Percentiles rank a stretch among this genome's conserved stretches.
phyloP scores from a whole-genome alignment of 2,113 vertebrate species.

The Vicugna pacos region DNA sequence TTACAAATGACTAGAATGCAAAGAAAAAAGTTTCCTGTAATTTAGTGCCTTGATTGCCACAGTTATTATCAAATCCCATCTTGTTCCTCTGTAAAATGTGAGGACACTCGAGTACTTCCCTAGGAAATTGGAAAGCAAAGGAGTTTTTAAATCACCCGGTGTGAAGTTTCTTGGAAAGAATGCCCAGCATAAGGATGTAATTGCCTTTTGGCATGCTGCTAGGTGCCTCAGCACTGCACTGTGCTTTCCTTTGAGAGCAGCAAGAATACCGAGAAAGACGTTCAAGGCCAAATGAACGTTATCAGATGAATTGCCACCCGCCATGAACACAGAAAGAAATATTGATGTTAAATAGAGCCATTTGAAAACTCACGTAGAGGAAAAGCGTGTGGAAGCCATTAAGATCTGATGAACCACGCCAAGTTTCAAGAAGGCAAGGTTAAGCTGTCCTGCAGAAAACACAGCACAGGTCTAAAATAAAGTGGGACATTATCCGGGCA shows the following conservation, averaged over 20 bases:
- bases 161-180: slow-evolving; percentile 75
- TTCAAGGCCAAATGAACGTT: slow-evolving; percentile 75
- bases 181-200: slow-evolving; percentile 10
- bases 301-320: slow-evolving; percentile 75
- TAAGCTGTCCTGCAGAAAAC: not conserved
- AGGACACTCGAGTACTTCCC: slow-evolving; percentile 8
- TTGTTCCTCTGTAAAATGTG: slow-evolving; percentile 2
- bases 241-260: slow-evolving; percentile 38
- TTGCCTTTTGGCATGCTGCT: slow-evolving; percentile 59
- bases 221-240: not conserved
- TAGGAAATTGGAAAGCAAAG: slow-evolving; percentile 53
- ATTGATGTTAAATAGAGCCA: slow-evolving; percentile 53
- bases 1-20: slow-evolving; percentile 34
- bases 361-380: slow-evolving; percentile 56
- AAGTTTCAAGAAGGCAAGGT: slow-evolving; percentile 15
- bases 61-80: slow-evolving; percentile 27
- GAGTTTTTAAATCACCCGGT: not conserved
- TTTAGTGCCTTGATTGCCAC: not conserved
- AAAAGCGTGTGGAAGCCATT: not conserved
- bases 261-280: slow-evolving; percentile 54
- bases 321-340: slow-evolving; percentile 66
- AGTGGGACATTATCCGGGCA: not conserved
- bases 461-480: not conserved
- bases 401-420: not conserved
- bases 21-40: not conserved